Base-by-base conservation (phyloP, 2,888 invertebrate species). In the Amiota minor region DNA sequence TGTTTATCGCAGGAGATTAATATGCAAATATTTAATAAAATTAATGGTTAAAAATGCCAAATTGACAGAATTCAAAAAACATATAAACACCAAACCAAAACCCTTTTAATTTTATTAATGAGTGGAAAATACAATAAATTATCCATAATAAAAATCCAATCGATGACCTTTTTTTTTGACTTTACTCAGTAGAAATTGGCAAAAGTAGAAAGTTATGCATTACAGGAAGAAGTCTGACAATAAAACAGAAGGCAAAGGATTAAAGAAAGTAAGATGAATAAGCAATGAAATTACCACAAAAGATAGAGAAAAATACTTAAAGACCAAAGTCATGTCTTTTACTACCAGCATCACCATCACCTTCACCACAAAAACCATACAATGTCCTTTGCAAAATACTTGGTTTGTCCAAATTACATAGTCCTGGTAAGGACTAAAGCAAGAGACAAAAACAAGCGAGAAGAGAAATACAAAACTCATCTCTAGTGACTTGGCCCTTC, bases 401-500 rank as follows among this genome's bases (percentile, higher is more conserved):
- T 35, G 35, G 35, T 35, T 35, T 35, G 35, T 35, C 35, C 35
- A 35, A 35, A 35, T 35, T 35, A 64, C 45, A 45, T 77, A 78
- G 72, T 16, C 20, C 18, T 46, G 16, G 18, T 18, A n/a, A 46
- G 16, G 16, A 16, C 16, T 14, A 49, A 49, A 47, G 18, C 18
- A 67, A 35, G 35, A 35, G 35, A 49, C 45, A 69, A 45, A 23
- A 45, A 55, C 55, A 23, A 49, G 53, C 3, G 18, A 10, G 2
- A 69, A 55, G 20, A 20, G 20, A 69, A 50, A 35, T 35, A 35
- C 35, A 35, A 35, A 35, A 35, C 35, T 35, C 35, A 35, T 35
- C 35, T 35, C 6, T 35, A 35, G 35, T 35, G 35, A 35, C 35
- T 35, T 35, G 47, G 84, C 78, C 84, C 80, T 80, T 78, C 78